Percentiles rank a stretch among this genome's conserved stretches.
Conservation (phyloP, 2,888 invertebrate species). For the Caenorhabditis sinica region DNA sequence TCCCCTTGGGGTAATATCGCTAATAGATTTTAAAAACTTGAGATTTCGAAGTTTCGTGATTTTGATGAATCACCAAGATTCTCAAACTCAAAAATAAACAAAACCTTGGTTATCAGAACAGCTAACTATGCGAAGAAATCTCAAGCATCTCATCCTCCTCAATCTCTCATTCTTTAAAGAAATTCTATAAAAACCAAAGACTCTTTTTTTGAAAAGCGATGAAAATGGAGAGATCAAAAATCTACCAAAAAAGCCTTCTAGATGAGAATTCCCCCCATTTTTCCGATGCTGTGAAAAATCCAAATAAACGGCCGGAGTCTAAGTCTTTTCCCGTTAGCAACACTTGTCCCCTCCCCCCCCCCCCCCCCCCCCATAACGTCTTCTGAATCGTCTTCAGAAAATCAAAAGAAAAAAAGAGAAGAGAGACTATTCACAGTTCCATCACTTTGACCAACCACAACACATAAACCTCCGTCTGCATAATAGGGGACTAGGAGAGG, state of each 20-base stretch:
- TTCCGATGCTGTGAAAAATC: too few species aligned
- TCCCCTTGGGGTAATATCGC: too few species aligned
- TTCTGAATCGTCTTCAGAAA: background rate
- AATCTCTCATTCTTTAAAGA: background rate
- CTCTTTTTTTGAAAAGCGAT: background rate
- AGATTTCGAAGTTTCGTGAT: too few species aligned
- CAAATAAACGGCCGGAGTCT: background rate
- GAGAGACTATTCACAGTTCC: conserved; percentile 56
- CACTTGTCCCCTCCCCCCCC: conserved; percentile 44
- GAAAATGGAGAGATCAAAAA: conserved; percentile 12
- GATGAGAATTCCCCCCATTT: too few species aligned
- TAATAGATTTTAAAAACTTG: too few species aligned
- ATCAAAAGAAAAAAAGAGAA: conserved; percentile 2
- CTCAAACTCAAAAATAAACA: too few species aligned
- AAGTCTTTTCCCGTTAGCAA: conserved; percentile 41
- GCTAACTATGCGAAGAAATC: background rate
- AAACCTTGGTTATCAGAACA: too few species aligned
- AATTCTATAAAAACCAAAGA: conserved; percentile 13
- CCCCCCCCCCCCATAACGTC: background rate
- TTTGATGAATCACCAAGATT: too few species aligned
- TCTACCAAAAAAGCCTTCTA: background rate
- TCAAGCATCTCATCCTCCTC: background rate
- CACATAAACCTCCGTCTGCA: conserved; percentile 18
- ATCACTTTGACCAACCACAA: conserved; percentile 61
- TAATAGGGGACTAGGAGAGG: background rate